These are phyloP conservation scores for Hydropsyche tenuis DNA, from an alignment of 1,140 invertebrate genomes.

Conservation along the genomic window DNA sequence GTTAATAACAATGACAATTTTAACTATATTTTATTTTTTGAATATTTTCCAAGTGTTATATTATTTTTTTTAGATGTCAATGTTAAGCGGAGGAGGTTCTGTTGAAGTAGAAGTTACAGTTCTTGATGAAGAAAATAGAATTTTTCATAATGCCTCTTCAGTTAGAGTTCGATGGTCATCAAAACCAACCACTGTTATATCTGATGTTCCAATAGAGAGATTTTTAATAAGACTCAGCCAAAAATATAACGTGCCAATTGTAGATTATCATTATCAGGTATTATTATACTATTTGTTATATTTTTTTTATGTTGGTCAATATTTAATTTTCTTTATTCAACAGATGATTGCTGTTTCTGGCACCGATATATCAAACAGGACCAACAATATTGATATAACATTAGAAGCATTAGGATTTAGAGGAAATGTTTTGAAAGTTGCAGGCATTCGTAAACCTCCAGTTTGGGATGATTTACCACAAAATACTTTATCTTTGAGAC, in stretches of 20 bases:
- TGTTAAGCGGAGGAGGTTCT: conserved; percentile 32
- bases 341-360: conserved; percentile 5
- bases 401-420: conserved; percentile 38
- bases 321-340: background rate
- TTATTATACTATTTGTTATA: background rate
- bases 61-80: conserved; percentile 28
- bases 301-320: background rate
- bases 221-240: conserved; percentile 24
- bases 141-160: conserved; percentile 44
- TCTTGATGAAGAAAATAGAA: conserved; percentile 28
- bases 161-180: conserved; percentile 31
- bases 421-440: conserved; percentile 25
- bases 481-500: conserved; percentile 32
- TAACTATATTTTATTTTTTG: background rate
- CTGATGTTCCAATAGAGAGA: conserved; percentile 15
- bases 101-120: conserved; percentile 36
- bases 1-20: conserved; percentile 30
- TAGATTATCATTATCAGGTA: conserved; percentile 43
- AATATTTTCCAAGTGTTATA: conserved; percentile 5
- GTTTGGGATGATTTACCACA: background rate
- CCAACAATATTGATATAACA: conserved; percentile 11
- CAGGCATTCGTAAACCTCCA: conserved; percentile 22
- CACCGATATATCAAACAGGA: conserved; percentile 12
- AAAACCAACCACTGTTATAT: conserved; percentile 13
- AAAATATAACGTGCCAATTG: conserved; percentile 32